Conservation (phyloP, 92 coral and sea anemone species). For the Phenganax marumi region DNA sequence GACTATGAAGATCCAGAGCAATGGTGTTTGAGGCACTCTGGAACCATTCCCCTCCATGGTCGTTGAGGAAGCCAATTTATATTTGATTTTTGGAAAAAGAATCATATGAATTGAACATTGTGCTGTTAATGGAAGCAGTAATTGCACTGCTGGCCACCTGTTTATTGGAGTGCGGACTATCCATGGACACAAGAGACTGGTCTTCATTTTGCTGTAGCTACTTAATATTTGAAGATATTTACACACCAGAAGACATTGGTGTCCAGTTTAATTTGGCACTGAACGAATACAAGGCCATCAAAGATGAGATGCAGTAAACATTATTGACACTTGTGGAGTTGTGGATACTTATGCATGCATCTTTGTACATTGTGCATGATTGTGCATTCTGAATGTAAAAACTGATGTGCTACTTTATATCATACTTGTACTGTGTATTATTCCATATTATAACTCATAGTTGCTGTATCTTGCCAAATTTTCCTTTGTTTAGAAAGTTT, state of each 20-base stretch:
- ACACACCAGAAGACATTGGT: slow-evolving; percentile 17
- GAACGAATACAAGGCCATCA: too few species aligned
- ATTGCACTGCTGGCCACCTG: slow-evolving; percentile 34
- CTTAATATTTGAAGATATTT: slow-evolving; percentile 7
- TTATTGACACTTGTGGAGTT: too few species aligned
- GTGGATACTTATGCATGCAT: too few species aligned
- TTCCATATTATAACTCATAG: too few species aligned
- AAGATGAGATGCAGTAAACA: too few species aligned
- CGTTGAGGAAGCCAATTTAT: background rate
- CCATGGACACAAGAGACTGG: slow-evolving; percentile 31
- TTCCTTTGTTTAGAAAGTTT: too few species aligned
- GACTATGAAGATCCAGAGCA: background rate
- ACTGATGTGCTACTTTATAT: too few species aligned
- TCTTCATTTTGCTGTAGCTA: slow-evolving; percentile 4
- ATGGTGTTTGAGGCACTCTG: background rate
- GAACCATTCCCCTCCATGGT: background rate
- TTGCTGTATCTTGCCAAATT: too few species aligned
- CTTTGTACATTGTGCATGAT: too few species aligned
- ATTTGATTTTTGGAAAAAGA: background rate
- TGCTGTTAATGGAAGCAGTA: slow-evolving; percentile 26
- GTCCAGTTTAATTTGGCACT: slow-evolving; percentile 1
- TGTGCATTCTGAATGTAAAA: too few species aligned
- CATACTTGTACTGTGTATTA: too few species aligned
- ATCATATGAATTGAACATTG: slow-evolving; percentile 4
- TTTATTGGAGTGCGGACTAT: slow-evolving; percentile 24